Base-by-base conservation (phyloP, 1,140 invertebrate genomes). In the Penaeus chinensis region DNA sequence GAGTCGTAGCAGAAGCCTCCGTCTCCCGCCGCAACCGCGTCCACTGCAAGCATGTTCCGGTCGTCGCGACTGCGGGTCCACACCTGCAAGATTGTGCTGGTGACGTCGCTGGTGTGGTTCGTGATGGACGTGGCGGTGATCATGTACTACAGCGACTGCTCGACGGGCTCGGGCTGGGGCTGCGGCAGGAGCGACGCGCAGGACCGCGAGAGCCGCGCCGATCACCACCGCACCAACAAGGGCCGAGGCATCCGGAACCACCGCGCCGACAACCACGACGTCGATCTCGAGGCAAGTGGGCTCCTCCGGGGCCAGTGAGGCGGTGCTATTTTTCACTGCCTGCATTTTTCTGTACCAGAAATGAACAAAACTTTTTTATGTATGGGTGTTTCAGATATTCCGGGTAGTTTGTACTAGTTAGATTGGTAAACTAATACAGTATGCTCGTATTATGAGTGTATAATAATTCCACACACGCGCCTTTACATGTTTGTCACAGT, bases 41-140 rank as follows among this genome's bases (percentile, higher is more conserved):
- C 24, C 47, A 22, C 80, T 16, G 37, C 61, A 83, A 85, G n/a
- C 22, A 90, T 90, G 0, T 97, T 96, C 10, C 94, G 98, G 89
- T 98, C 94, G 84, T 96, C 92, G 92, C 98, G 91, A 95, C 91
- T 95, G 13, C 89, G 87, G 13, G 82, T 90, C 65, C 97, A 98
- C 92, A 98, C 97, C 84, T 99, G 97, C 93, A 97, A 97, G 92
- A 96, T 99, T 89, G 96, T 99, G 90, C 93, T 99, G 89, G 93
- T 97, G 89, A 99, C 98, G 87, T 99, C 98, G 0, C 93, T 99
- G 84, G 97, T 98, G 66, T 99, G 98, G 98, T 96, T 99, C 91
- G 94, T 99, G 90, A 94, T 99, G 63, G 97, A 98, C 93, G 96
- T 98, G 37, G 94, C 96, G 83, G 93, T 99, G 62, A 94, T 99